A percentile compares a stretch with the other conserved stretches of the same genome.
Conservation (phyloP, 2,888 invertebrate genomes). For the Mesorhabditis spiculigera region DNA sequence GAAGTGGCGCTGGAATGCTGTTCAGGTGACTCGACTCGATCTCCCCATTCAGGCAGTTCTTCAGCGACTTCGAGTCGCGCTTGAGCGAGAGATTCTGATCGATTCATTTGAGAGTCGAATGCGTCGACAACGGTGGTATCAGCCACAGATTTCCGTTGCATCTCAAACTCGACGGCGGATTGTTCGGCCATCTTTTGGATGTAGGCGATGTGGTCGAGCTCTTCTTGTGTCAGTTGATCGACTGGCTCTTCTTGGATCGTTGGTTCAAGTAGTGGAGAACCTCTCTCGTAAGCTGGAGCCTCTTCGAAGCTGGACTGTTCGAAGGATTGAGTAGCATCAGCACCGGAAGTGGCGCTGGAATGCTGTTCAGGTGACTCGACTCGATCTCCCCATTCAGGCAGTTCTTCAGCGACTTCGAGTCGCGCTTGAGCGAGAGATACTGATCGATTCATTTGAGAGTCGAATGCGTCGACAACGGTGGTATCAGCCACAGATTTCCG, state of each 20-base stretch:
- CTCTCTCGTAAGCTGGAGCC: slow-evolving; percentile 11
- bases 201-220: slow-evolving; percentile 24
- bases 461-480: not conserved
- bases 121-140: not conserved
- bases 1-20: slow-evolving; percentile 1
- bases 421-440: not conserved
- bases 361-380: not conserved
- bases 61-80: slow-evolving; percentile 3
- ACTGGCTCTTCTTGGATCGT: slow-evolving; percentile 11
- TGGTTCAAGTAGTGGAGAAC: slow-evolving; percentile 12
- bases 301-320: not conserved
- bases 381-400: not conserved
- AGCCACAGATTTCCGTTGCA: not conserved
- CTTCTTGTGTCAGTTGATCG: slow-evolving; percentile 20
- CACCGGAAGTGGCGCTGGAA: slow-evolving; percentile 6
- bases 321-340: not conserved
- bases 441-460: not conserved
- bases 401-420: slow-evolving; percentile 9
- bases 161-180: slow-evolving; percentile 15
- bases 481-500: not conserved
- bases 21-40: not conserved
- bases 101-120: slow-evolving; percentile 5
- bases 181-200: slow-evolving; percentile 20
- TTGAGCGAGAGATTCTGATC: slow-evolving; percentile 15
- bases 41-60: not conserved